A percentile compares a stretch with the other conserved stretches of the same genome.
Evolutionary conservation across 2,113 vertebrate species (phyloP).

Genomic region (Dinomys branickii): DNA sequence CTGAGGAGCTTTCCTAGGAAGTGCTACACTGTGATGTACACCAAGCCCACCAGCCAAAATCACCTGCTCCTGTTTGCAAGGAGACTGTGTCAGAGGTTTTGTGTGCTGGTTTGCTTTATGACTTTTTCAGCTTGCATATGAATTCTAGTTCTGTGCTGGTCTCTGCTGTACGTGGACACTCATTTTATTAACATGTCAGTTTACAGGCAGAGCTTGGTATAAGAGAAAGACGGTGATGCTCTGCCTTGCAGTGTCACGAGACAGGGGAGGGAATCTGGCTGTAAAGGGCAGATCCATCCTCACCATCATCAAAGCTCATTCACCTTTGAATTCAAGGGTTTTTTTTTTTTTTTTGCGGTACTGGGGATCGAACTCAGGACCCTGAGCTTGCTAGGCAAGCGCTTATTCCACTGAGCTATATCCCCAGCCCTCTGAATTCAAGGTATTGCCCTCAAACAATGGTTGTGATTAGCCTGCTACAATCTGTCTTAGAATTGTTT

Average conservation of each 20-base stretch:
- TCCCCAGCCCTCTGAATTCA: conserved; percentile 59
- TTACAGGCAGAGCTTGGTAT: neutral
- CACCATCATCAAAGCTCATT: neutral
- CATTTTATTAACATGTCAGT: neutral
- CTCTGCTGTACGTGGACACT: neutral
- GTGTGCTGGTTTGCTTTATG: neutral
- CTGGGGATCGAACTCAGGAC: too few relatives aligned
- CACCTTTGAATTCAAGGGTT: conserved; percentile 47
- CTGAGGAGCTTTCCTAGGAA: neutral
- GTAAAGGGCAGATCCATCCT: neutral
- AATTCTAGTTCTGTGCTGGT: neutral
- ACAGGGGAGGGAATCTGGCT: neutral
- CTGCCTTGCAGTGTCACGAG: neutral
- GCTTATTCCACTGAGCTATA: too few relatives aligned
- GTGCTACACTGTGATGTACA: neutral
- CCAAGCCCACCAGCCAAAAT: neutral
- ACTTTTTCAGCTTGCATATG: neutral
- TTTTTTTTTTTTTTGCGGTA: too few relatives aligned
- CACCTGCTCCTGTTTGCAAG: too few relatives aligned
- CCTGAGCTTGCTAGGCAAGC: too few relatives aligned
- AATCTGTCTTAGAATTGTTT: neutral
- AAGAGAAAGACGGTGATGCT: neutral
- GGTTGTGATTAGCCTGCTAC: conserved; percentile 31
- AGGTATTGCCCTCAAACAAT: conserved; percentile 1
- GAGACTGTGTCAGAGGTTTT: neutral